phyloP scores from a whole-genome alignment of 2,113 vertebrate genomes.

The Cardinalis cardinalis region DNA sequence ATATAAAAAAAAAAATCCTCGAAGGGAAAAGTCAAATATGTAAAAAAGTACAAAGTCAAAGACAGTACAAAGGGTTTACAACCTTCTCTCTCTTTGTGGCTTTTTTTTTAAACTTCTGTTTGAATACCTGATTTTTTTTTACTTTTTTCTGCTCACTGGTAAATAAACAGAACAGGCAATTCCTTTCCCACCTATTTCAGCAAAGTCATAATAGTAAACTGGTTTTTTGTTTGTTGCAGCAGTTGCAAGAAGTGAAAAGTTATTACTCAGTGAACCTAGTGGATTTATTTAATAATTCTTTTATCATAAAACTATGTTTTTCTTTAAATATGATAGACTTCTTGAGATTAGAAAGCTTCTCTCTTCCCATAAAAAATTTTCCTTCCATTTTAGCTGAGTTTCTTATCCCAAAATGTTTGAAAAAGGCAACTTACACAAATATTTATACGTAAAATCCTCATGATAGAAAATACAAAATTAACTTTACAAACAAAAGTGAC shows the following conservation, averaged over 20 bases:
- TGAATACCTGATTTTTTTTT: background rate
- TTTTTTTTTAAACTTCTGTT: background rate
- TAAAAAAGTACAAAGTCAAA: slow-evolving; percentile 53
- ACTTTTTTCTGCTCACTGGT: background rate
- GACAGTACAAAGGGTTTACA: slow-evolving; percentile 24
- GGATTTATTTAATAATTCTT: background rate
- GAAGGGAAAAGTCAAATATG: slow-evolving; percentile 48
- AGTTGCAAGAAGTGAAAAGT: background rate
- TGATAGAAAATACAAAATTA: background rate
- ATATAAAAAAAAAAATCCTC: slow-evolving; percentile 30
- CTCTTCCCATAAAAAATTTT: background rate
- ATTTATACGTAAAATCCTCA: background rate
- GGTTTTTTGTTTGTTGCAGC: background rate
- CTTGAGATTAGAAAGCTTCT: background rate
- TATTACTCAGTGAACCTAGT: background rate
- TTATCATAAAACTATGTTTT: background rate
- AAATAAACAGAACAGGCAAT: background rate
- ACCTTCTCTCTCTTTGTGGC: background rate
- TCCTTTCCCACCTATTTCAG: background rate
- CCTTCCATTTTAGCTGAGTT: background rate
- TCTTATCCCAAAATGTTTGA: background rate
- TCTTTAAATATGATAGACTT: background rate
- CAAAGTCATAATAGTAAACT: background rate
- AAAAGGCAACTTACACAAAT: background rate
- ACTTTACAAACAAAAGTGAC: background rate